phyloP scores from a whole-genome alignment of 1,140 invertebrate species.

The Cecropterus lyciades region DNA sequence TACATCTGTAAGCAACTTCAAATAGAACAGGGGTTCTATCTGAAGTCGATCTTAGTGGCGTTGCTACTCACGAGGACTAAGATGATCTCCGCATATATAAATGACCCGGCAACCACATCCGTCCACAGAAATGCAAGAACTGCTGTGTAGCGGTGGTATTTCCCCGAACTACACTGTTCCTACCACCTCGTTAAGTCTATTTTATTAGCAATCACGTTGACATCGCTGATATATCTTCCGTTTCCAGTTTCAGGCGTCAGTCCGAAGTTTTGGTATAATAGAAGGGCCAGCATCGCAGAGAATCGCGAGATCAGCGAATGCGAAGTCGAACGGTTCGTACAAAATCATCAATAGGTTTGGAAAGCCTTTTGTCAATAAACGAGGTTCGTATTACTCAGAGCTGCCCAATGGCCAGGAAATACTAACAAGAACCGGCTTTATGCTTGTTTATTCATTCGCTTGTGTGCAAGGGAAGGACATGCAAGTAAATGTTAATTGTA shows the following conservation, averaged over 20 bases:
- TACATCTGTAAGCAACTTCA: no score
- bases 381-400: constrained; percentile 41
- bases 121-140: no score
- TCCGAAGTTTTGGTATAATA: constrained; percentile 28
- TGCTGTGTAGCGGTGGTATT: no score
- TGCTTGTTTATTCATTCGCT: constrained; percentile 20
- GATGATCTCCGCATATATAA: no score
- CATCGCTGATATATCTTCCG: not conserved
- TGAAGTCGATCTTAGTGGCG: no score
- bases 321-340: constrained; percentile 48
- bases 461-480: constrained; percentile 4
- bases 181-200: no score
- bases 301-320: constrained; percentile 32
- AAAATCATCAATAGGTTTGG: constrained; percentile 58
- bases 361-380: constrained; percentile 47
- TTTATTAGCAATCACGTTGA: no score
- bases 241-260: constrained; percentile 43
- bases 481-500: constrained; percentile 18
- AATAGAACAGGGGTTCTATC: no score
- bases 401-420: constrained; percentile 15
- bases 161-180: no score
- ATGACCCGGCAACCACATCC: no score
- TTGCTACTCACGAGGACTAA: no score
- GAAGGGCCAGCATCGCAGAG: constrained; percentile 23
- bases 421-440: constrained; percentile 30